phyloP scores from a whole-genome alignment of 2,888 invertebrate species.

The Hemithea aestivaria region DNA sequence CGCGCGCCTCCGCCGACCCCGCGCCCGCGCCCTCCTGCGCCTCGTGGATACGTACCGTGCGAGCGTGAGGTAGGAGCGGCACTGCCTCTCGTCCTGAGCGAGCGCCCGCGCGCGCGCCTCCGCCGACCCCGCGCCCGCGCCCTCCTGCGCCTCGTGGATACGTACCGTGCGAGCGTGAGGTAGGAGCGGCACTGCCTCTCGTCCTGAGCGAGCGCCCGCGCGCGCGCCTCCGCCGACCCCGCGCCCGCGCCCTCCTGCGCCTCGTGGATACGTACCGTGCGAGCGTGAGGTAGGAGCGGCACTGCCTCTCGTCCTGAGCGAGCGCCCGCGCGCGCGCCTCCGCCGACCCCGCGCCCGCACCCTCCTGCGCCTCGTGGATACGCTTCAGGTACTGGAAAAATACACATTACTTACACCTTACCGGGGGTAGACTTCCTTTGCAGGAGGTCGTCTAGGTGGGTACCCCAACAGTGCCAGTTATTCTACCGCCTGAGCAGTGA shows the following conservation, averaged over 20 bases:
- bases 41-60: no score
- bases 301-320: no score
- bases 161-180: no score
- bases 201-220: no score
- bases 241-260: constrained; percentile 88
- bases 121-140: constrained; percentile 61
- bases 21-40: constrained; percentile 88
- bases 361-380: constrained; percentile 91
- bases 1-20: constrained; percentile 10
- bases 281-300: no score
- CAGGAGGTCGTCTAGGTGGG: no score
- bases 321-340: constrained; percentile 9
- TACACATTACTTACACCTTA: background rate
- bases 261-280: constrained; percentile 72
- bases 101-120: constrained; percentile 16
- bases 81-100: no score
- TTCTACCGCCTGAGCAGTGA: no score
- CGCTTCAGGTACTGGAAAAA: constrained; percentile 86
- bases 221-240: constrained; percentile 10
- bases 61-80: no score
- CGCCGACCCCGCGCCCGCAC: constrained; percentile 58
- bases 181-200: no score
- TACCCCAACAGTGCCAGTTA: no score
- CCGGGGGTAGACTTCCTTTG: no score
- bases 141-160: constrained; percentile 88